A percentile compares a stretch with the other conserved stretches of the same genome.
These are phyloP conservation scores for Philereme transversata DNA, from an alignment of 2,888 invertebrate species.

Conservation along the genomic window DNA sequence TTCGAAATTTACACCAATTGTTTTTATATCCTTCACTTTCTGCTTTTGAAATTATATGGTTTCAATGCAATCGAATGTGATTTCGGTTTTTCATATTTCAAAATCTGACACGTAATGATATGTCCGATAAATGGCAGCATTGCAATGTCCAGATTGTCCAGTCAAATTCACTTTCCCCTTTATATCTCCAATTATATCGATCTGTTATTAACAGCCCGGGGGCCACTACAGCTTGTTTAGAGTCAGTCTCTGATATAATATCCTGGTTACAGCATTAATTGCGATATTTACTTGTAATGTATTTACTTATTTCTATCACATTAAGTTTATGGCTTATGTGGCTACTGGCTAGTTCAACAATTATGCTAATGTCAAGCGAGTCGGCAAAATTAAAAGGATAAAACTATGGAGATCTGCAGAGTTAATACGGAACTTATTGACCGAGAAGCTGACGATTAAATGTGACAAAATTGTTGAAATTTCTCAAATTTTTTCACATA, in stretches of 20 bases:
- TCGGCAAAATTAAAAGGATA: no score
- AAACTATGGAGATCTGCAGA: no score
- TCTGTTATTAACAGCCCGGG: neutral
- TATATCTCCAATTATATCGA: neutral
- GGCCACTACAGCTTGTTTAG: slow-evolving; percentile 1
- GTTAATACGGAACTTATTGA: no score
- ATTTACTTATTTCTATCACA: no score
- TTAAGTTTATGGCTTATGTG: no score
- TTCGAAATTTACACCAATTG: slow-evolving; percentile 31
- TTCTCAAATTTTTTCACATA: no score
- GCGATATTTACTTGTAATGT: neutral
- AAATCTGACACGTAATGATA: slow-evolving; percentile 19
- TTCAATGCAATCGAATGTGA: slow-evolving; percentile 25
- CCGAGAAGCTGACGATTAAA: no score
- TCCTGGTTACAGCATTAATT: slow-evolving; percentile 1
- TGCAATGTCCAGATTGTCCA: slow-evolving; percentile 3
- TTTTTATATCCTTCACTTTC: slow-evolving; percentile 31
- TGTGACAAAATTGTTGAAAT: no score
- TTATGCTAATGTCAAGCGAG: no score
- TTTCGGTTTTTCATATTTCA: slow-evolving; percentile 14
- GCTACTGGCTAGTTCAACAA: no score
- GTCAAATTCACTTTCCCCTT: slow-evolving; percentile 6
- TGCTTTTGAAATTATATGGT: slow-evolving; percentile 31
- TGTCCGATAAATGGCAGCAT: slow-evolving; percentile 8
- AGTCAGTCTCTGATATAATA: neutral